These are phyloP conservation scores for Chrysomela aeneicollis DNA, from an alignment of 2,888 invertebrate genomes.

Conservation along the genomic window DNA sequence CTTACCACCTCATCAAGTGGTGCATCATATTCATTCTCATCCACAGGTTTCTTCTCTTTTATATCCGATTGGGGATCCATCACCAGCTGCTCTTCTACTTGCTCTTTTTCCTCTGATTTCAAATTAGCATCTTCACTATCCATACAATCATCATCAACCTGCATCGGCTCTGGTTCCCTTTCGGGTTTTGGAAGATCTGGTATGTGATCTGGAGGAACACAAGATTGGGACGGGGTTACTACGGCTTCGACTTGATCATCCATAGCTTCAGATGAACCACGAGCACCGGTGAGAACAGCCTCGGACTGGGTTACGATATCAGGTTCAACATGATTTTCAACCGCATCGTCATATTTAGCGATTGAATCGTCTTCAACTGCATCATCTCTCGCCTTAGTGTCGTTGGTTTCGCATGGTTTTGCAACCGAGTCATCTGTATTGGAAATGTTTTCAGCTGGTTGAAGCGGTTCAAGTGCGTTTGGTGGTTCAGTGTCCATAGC, in stretches of 20 bases:
- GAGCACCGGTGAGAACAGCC: too few relatives aligned
- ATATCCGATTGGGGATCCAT: neutral
- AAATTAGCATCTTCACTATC: neutral
- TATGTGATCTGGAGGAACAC: neutral
- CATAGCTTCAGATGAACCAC: neutral
- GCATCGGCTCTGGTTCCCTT: neutral
- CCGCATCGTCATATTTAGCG: slow-evolving; percentile 11
- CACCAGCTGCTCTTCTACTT: too few relatives aligned
- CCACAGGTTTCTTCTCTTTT: neutral
- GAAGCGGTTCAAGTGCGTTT: too few relatives aligned
- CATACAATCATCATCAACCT: neutral
- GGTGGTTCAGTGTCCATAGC: neutral
- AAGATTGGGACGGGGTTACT: neutral
- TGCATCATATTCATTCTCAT: neutral
- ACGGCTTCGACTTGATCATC: neutral
- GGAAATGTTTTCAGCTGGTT: too few relatives aligned
- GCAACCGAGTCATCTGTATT: too few relatives aligned
- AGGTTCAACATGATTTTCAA: neutral
- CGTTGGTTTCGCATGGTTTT: neutral
- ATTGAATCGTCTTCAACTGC: slow-evolving; percentile 23
- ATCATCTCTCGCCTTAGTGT: slow-evolving; percentile 14
- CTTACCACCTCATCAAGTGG: neutral
- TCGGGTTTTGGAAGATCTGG: neutral
- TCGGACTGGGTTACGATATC: neutral
- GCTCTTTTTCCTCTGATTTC: neutral